Evolutionary conservation across 2,888 invertebrate genomes (phyloP).

Genomic region (Antheraea assamensis): DNA sequence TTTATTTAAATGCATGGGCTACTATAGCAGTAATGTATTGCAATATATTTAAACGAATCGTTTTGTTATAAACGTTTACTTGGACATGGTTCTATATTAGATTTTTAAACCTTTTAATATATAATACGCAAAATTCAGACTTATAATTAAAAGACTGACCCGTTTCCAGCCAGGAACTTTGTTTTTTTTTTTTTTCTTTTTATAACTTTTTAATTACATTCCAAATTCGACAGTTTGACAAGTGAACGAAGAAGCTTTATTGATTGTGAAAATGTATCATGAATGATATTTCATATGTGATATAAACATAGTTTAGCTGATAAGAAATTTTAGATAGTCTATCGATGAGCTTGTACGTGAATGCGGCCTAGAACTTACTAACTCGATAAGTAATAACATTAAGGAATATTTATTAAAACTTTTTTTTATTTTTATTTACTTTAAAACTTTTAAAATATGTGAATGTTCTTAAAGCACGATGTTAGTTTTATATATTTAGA

Average conservation of each 20-base stretch:
- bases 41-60: background rate
- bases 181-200: constrained; percentile 10
- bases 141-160: constrained; percentile 8
- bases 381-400: constrained; percentile 49
- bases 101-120: background rate
- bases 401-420: constrained; percentile 68
- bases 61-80: background rate
- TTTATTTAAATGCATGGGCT: constrained; percentile 22
- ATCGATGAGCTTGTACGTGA: constrained; percentile 52
- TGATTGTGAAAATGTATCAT: constrained; percentile 63
- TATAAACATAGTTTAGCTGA: constrained; percentile 69
- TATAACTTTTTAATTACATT: constrained; percentile 49
- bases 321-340: constrained; percentile 58
- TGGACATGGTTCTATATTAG: background rate
- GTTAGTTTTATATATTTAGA: constrained; percentile 50
- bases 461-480: constrained; percentile 48
- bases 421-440: constrained; percentile 62
- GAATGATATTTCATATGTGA: constrained; percentile 79
- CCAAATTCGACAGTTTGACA: constrained; percentile 61
- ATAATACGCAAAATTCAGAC: background rate
- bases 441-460: constrained; percentile 35
- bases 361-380: constrained; percentile 51
- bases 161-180: constrained; percentile 17
- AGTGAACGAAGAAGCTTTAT: constrained; percentile 60
- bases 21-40: constrained; percentile 12